Percentiles rank a stretch among this genome's conserved stretches.
These are phyloP conservation scores for Indri indri DNA, from an alignment of 2,113 vertebrate genomes.

Conservation along the genomic window DNA sequence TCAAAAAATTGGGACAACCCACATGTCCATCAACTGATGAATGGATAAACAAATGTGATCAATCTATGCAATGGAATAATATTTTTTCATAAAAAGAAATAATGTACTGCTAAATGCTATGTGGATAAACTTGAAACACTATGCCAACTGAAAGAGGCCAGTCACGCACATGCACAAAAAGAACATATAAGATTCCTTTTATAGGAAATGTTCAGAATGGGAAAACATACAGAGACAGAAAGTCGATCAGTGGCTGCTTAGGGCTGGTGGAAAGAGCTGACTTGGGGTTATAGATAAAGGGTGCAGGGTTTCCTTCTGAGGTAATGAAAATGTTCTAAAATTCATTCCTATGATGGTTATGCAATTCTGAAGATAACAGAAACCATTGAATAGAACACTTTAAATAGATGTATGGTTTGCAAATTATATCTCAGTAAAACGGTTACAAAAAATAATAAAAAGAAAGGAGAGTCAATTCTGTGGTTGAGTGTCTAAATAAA, in stretches of 20 bases:
- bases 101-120: background rate
- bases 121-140: background rate
- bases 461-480: background rate
- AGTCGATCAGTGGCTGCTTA: background rate
- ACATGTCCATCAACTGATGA: background rate
- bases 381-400: background rate
- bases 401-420: background rate
- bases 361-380: background rate
- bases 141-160: background rate
- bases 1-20: background rate
- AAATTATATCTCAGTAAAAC: background rate
- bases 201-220: background rate
- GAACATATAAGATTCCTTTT: background rate
- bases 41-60: background rate
- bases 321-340: background rate
- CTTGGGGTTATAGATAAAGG: background rate
- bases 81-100: background rate
- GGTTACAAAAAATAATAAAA: background rate
- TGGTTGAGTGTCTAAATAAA: background rate
- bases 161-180: background rate
- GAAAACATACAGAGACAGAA: background rate
- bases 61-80: background rate
- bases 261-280: no score
- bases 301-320: background rate
- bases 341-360: background rate